Percentiles rank a stretch among this genome's conserved stretches.
These are phyloP conservation scores for Coenonympha glycerion DNA, from an alignment of 2,888 invertebrate genomes.

Conservation along the genomic window DNA sequence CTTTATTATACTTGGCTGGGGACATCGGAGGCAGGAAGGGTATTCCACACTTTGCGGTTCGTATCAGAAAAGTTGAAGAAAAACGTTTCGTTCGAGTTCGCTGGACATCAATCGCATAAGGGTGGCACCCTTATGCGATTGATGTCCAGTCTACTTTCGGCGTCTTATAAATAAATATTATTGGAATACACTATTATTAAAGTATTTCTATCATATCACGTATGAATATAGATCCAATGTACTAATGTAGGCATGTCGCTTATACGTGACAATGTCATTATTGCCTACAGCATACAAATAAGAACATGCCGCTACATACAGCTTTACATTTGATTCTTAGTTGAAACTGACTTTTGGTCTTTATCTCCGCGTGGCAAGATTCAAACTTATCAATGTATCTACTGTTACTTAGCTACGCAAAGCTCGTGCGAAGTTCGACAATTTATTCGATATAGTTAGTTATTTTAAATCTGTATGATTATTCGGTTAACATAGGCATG, in stretches of 20 bases:
- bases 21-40: no score
- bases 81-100: no score
- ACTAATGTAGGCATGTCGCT: conserved; percentile 35
- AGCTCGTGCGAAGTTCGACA: conserved; percentile 22
- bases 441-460: conserved; percentile 27
- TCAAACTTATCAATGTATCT: conserved; percentile 17
- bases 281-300: conserved; percentile 47
- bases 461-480: conserved; percentile 34
- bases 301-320: conserved; percentile 30
- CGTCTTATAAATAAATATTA: no score
- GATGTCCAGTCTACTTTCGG: no score
- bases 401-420: no score
- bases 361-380: conserved; percentile 30
- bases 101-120: no score
- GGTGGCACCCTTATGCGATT: no score
- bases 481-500: conserved; percentile 30
- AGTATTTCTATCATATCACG: conserved; percentile 8
- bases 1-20: no score
- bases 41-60: no score
- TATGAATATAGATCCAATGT: conserved; percentile 8
- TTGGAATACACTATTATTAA: no score
- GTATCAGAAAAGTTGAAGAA: no score
- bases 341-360: conserved; percentile 28
- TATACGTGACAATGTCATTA: conserved; percentile 53
- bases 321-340: conserved; percentile 16